A percentile compares a stretch with the other conserved stretches of the same genome.
Conservation (phyloP, 2,888 invertebrate genomes). For the Lucinisca nassula region DNA sequence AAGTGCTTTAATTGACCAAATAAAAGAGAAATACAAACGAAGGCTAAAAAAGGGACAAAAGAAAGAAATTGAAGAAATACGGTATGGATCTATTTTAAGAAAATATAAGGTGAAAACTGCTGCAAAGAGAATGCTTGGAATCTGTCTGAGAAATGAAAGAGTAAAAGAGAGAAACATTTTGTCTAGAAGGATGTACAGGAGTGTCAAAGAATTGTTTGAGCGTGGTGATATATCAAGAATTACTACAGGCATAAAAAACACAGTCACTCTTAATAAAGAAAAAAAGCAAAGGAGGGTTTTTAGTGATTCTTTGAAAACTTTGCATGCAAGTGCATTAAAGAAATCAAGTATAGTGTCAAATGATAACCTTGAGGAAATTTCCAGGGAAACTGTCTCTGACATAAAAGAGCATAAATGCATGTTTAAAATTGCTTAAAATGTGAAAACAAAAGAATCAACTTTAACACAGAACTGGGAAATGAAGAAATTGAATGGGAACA, state of each 20-base stretch:
- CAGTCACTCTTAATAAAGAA: slow-evolving; percentile 41
- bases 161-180: not conserved
- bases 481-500: slow-evolving; percentile 38
- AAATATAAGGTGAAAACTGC: slow-evolving; percentile 25
- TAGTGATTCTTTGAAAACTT: slow-evolving; percentile 33
- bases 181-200: not conserved
- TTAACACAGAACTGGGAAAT: not conserved
- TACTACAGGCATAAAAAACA: slow-evolving; percentile 44
- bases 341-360: slow-evolving; percentile 10
- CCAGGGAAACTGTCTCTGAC: slow-evolving; percentile 21
- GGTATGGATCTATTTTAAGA: not conserved
- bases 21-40: slow-evolving; percentile 32
- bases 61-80: not conserved
- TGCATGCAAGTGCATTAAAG: slow-evolving; percentile 32
- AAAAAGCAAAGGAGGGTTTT: slow-evolving; percentile 59
- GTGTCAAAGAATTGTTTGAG: slow-evolving; percentile 24
- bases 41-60: slow-evolving; percentile 4
- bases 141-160: not conserved
- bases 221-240: slow-evolving; percentile 44
- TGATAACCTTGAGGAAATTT: not conserved
- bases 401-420: slow-evolving; percentile 28
- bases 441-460: not conserved
- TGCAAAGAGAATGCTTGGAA: not conserved
- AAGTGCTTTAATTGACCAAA: slow-evolving; percentile 24
- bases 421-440: slow-evolving; percentile 14